Evolutionary conservation across 2,797 vertebrate species (phyloP).

Genomic region (Geotria australis): DNA sequence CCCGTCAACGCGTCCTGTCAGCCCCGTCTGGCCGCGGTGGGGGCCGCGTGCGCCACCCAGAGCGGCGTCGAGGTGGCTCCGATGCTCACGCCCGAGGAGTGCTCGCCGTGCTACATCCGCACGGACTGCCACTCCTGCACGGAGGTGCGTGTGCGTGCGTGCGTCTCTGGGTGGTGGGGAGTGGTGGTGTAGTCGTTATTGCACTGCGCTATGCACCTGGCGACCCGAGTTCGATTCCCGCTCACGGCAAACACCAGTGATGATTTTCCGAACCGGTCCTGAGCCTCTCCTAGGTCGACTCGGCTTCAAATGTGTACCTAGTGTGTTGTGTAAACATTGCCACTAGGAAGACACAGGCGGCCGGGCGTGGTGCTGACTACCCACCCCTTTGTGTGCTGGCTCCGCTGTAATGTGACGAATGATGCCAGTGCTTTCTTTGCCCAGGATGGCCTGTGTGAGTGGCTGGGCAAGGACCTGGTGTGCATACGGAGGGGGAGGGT

Average conservation of each 20-base stretch:
- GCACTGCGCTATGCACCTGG: too few relatives aligned
- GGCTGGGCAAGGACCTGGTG: slow-evolving; percentile 54
- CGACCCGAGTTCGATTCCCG: too few relatives aligned
- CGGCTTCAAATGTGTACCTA: too few relatives aligned
- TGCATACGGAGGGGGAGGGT: slow-evolving; percentile 46
- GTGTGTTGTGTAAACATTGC: too few relatives aligned
- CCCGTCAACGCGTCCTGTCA: slow-evolving; percentile 27
- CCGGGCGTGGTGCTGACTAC: too few relatives aligned
- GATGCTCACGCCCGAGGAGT: slow-evolving; percentile 33
- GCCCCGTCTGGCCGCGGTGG: slow-evolving; percentile 11
- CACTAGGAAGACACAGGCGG: too few relatives aligned
- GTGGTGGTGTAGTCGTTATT: too few relatives aligned
- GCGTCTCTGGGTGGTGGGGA: not conserved
- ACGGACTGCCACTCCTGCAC: slow-evolving; percentile 53
- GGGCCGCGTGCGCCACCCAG: slow-evolving; percentile 12
- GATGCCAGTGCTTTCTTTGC: not conserved
- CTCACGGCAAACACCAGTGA: too few relatives aligned
- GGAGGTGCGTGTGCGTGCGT: slow-evolving; percentile 9
- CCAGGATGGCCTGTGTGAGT: slow-evolving; percentile 54
- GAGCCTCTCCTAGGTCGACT: too few relatives aligned
- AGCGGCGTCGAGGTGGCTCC: slow-evolving; percentile 15
- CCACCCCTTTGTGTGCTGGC: too few relatives aligned
- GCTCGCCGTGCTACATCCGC: slow-evolving; percentile 49
- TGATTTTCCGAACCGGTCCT: too few relatives aligned
- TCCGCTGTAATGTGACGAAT: too few relatives aligned